Evolutionary conservation across 1,140 invertebrate species (phyloP).

Genomic region (Micrasema longulum): DNA sequence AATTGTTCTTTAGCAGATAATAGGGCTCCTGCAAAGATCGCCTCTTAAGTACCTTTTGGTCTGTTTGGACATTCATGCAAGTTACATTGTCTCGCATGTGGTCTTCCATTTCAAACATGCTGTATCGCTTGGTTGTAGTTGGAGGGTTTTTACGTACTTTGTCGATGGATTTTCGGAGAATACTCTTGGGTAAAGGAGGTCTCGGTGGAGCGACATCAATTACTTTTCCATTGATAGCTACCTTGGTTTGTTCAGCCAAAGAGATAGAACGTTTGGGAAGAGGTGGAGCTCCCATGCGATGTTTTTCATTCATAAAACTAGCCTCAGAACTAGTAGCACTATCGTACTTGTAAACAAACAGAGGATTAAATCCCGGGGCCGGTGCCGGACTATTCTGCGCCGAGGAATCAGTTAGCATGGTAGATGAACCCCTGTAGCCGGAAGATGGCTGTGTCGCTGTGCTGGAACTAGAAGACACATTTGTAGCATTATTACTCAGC

Average conservation of each 20-base stretch:
- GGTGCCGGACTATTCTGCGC: slow-evolving; percentile 72
- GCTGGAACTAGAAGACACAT: slow-evolving; percentile 77
- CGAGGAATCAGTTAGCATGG: slow-evolving; percentile 81
- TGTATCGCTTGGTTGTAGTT: slow-evolving; percentile 76
- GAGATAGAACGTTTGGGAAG: slow-evolving; percentile 76
- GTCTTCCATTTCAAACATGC: slow-evolving; percentile 82
- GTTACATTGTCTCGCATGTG: slow-evolving; percentile 66
- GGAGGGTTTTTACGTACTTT: slow-evolving; percentile 68
- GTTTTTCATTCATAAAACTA: slow-evolving; percentile 70
- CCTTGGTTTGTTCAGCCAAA: slow-evolving; percentile 69
- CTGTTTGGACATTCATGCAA: slow-evolving; percentile 65
- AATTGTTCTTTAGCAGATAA: slow-evolving; percentile 72
- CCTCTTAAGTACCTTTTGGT: slow-evolving; percentile 73
- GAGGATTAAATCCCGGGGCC: slow-evolving; percentile 72
- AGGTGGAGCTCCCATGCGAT: slow-evolving; percentile 67
- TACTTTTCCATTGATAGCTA: slow-evolving; percentile 60
- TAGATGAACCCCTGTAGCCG: slow-evolving; percentile 87
- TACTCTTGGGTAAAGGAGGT: slow-evolving; percentile 78
- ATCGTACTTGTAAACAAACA: slow-evolving; percentile 86
- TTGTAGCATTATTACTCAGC: slow-evolving; percentile 67
- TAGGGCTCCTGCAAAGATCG: slow-evolving; percentile 80
- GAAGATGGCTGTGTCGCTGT: slow-evolving; percentile 84
- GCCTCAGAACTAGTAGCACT: slow-evolving; percentile 78
- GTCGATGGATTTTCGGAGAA: slow-evolving; percentile 73
- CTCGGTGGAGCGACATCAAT: slow-evolving; percentile 72